phyloP scores from a whole-genome alignment of 2,113 vertebrate genomes.

The Pelobates fuscus region DNA sequence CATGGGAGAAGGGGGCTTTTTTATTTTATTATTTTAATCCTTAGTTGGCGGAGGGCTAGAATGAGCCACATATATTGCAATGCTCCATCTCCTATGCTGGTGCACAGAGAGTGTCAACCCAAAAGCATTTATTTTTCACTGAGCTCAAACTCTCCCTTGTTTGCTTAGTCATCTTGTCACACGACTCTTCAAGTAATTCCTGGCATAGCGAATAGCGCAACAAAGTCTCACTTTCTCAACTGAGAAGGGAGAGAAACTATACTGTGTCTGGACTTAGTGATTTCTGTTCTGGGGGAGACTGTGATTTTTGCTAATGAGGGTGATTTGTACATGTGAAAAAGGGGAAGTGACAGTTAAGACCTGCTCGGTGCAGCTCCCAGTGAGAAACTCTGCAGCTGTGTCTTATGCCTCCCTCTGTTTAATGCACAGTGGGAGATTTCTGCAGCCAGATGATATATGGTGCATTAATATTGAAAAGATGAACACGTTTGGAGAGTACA shows the following conservation, averaged over 20 bases:
- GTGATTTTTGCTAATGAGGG: constrained; percentile 40
- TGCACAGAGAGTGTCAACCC: too few species aligned
- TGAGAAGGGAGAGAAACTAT: background rate
- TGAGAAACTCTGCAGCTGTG: constrained; percentile 27
- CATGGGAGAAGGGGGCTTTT: too few species aligned
- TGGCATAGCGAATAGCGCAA: constrained; percentile 51
- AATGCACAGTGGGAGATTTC: constrained; percentile 58
- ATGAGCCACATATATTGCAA: too few species aligned
- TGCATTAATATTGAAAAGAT: constrained; percentile 86
- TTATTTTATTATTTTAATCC: too few species aligned
- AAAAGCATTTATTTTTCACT: too few species aligned
- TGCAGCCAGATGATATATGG: constrained; percentile 81
- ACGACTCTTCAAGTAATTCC: constrained; percentile 14
- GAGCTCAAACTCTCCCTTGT: constrained; percentile 27
- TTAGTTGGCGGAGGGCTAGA: too few species aligned
- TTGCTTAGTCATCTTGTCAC: constrained; percentile 43
- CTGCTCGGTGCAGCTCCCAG: constrained; percentile 11
- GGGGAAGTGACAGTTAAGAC: background rate
- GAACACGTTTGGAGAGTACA: constrained; percentile 79
- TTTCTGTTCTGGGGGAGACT: constrained; percentile 21
- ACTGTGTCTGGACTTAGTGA: constrained; percentile 23
- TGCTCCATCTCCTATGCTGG: too few species aligned
- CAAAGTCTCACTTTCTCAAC: constrained; percentile 41
- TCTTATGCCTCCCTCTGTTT: background rate
- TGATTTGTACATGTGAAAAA: constrained; percentile 15